Percentiles rank a stretch among this genome's conserved stretches.
phyloP scores from a whole-genome alignment of 2,888 invertebrate species.

The Nymphalis c-album region DNA sequence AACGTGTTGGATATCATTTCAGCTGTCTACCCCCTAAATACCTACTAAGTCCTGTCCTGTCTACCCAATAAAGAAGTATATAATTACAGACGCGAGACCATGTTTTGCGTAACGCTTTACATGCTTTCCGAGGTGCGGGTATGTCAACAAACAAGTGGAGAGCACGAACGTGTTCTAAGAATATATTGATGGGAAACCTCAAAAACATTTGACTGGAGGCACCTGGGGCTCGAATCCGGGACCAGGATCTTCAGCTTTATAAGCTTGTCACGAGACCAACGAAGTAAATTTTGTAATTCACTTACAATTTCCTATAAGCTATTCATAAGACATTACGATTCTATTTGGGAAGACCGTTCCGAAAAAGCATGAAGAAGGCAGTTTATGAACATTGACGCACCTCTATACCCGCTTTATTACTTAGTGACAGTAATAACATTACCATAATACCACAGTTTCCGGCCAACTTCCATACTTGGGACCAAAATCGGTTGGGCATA shows the following conservation, averaged over 20 bases:
- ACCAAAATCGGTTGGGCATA: conserved; percentile 20
- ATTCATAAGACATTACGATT: conserved; percentile 25
- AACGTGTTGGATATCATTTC: neutral
- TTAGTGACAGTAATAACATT: conserved; percentile 42
- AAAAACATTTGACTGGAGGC: no score
- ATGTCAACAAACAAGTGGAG: no score
- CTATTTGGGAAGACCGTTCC: conserved; percentile 13
- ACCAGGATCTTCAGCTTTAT: no score
- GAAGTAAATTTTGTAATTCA: no score
- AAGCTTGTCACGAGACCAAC: no score
- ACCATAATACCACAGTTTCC: conserved; percentile 48
- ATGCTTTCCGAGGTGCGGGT: no score
- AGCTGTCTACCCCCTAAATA: no score
- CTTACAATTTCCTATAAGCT: neutral
- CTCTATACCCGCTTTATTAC: conserved; percentile 34
- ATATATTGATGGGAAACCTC: no score
- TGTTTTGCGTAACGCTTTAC: no score
- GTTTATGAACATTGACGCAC: conserved; percentile 34
- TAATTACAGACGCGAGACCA: neutral
- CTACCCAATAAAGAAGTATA: neutral
- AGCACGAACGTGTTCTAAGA: no score
- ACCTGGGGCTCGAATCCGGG: no score
- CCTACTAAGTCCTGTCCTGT: no score
- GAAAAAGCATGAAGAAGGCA: conserved; percentile 19
- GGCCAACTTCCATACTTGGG: conserved; percentile 23